These are phyloP conservation scores for Atta colombica DNA, from an alignment of 1,140 invertebrate species.

Conservation along the genomic window DNA sequence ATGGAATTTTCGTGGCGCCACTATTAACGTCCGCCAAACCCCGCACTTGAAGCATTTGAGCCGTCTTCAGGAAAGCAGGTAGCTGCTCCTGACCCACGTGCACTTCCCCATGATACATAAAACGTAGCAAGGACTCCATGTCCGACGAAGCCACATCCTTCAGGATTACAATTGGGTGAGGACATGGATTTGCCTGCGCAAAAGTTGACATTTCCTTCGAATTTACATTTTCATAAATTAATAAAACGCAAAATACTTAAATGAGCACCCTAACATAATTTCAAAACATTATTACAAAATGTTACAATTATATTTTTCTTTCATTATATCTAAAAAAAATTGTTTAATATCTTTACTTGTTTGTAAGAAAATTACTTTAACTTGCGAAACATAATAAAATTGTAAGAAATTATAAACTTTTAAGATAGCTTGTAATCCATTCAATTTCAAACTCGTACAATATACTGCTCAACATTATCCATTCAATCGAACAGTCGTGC, in stretches of 20 bases:
- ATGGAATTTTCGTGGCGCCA: conserved; percentile 84
- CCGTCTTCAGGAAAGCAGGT: conserved; percentile 95
- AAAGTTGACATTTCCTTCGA: conserved; percentile 46
- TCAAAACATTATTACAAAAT: not conserved
- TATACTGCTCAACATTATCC: not conserved
- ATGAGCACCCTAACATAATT: not conserved
- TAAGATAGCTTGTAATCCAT: no score
- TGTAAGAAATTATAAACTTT: not conserved
- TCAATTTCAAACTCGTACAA: not conserved
- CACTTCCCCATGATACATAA: conserved; percentile 98
- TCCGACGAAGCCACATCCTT: conserved; percentile 95
- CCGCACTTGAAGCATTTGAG: conserved; percentile 95
- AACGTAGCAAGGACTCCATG: conserved; percentile 96
- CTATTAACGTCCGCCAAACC: conserved; percentile 94
- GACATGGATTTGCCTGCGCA: conserved; percentile 94
- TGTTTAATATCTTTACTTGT: not conserved
- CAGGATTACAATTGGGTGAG: conserved; percentile 97
- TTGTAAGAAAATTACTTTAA: not conserved
- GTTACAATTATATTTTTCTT: not conserved
- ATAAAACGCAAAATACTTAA: not conserved
- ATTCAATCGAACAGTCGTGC: not conserved
- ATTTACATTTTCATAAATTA: not conserved
- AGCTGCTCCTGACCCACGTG: conserved; percentile 96
- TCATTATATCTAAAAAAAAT: conserved; percentile 17
- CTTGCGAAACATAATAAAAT: not conserved